Evolutionary conservation across 2,113 vertebrate species (phyloP), one percentile per base, ranked within the genome.

Genomic region (Illadopsis cleaveri): DNA sequence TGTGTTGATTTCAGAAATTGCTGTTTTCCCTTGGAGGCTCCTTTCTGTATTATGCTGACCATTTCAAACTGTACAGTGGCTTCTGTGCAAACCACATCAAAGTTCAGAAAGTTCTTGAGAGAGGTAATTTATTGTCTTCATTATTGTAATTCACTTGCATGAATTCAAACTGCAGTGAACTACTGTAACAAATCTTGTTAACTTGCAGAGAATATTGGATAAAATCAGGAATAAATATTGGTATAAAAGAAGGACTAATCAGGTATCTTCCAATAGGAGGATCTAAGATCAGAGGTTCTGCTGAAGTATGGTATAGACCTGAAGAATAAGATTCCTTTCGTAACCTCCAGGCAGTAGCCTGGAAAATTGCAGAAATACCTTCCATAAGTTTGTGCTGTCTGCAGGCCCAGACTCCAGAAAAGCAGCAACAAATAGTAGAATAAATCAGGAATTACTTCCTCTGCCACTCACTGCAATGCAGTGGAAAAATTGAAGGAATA

Each of bases 81-180:
- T 99, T 99, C 97, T 99, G 99, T 53, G 99, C 99, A 53, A 99
- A 99, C 95, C 99, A 99, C 96, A 99, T 99, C 96, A 99, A 99
- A 97, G 99, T 99, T 82, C 99, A 99, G 97, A 99, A 99, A 97
- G 99, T 99, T 96, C 98, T 99, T 25, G 99, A 99, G 96, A 98
- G 98, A 99, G 99, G 99, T 99, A 98, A 97, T 87, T 38, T 45
- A 16, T 54, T 92, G 13, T 93, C 37, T 72, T 90, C n/a, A 13
- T 48, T 68, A 38, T 27, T 64, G 48, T 71, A 82, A 78, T 89
- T 86, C 3, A 30, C 47, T 72, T 82, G 15, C 58, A 30, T 61
- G 40, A 92, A 44, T 62, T 81, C 60, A 60, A 92, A n/a, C 22
- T 44, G 44, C 68, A 62, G 45, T 60, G 35, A 93, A 44, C 30